These are phyloP conservation scores for Hyalella azteca DNA, from an alignment of 2,888 invertebrate genomes.

Conservation along the genomic window DNA sequence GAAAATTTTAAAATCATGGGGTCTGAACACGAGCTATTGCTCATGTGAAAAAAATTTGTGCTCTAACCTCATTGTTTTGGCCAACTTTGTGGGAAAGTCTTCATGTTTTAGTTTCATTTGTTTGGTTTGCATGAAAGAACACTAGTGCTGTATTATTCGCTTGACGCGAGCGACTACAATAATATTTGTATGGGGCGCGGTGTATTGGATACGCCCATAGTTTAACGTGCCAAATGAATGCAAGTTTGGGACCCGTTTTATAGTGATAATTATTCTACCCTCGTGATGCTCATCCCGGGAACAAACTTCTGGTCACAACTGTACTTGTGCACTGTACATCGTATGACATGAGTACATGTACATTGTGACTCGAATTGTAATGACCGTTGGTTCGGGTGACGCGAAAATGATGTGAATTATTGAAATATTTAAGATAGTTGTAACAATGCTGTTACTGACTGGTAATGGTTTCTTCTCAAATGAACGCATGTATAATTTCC, in stretches of 20 bases:
- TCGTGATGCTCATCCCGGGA: neutral
- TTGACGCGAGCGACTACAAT: neutral
- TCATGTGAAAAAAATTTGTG: too few species aligned
- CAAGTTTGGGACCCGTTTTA: neutral
- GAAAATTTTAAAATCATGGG: too few species aligned
- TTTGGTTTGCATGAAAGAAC: neutral
- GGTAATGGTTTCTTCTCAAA: too few species aligned
- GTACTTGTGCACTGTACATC: neutral
- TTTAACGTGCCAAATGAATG: neutral
- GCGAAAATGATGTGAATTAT: neutral
- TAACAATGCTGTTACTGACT: too few species aligned
- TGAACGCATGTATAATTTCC: too few species aligned
- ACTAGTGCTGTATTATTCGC: neutral
- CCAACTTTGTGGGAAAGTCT: neutral
- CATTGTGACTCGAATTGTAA: neutral
- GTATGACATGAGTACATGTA: too few species aligned
- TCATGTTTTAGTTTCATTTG: neutral
- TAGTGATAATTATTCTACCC: neutral
- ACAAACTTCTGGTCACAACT: neutral
- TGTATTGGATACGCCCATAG: neutral
- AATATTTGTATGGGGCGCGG: neutral
- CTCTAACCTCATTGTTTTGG: too few species aligned
- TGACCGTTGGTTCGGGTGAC: neutral
- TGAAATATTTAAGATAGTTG: too few species aligned
- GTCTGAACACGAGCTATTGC: too few species aligned